Base-by-base conservation (phyloP, 1,140 invertebrate genomes). In the Cherax destructor region DNA sequence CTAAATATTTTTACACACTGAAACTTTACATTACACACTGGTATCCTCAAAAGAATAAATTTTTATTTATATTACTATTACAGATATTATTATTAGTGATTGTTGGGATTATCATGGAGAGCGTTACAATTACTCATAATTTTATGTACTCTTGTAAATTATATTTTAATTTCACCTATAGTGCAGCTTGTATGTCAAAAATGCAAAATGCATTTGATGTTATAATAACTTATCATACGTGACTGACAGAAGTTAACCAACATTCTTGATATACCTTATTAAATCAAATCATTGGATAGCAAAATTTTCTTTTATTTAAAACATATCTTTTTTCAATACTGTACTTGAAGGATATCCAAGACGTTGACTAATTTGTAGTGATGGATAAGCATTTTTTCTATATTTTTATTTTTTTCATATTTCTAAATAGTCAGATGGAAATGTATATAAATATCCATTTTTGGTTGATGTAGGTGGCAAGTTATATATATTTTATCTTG, bases 341-440 rank as follows among this genome's bases (percentile, higher is more conserved):
- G 9, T 18, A 41, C 4, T 47, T 78, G 5, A 50, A 50, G 77
- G 16, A 79, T 50, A 50, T 30, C 21, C 13, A 79, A 79, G 77
- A 79, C 77, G 52, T 79, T 79, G 77, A 79, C 77, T 79, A 79
- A 49, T 79, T 79, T 52, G 41, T 13, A 30, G 16, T 9, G n/a
- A 79, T 79, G 77, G 47, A 50, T 79, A 18, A 21, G 3, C 2
- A 1, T 41, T 56, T 56, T 9, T 56, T 13, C 6, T 6, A 65
- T 18, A 18, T 21, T 65, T 4, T 16, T 18, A 21, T 18, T 65
- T 65, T 65, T 18, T 21, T 65, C 61, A 11, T 65, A 21, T 65
- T 21, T 65, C 5, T 18, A 65, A 65, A 11, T 13, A 1, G 16
- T 18, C 61, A 65, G 5, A 21, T 18, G 11, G 18, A 65, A 5